Evolutionary conservation across 2,113 vertebrate species (phyloP), one percentile per base, ranked within the genome.

Genomic region (Struthio camelus): DNA sequence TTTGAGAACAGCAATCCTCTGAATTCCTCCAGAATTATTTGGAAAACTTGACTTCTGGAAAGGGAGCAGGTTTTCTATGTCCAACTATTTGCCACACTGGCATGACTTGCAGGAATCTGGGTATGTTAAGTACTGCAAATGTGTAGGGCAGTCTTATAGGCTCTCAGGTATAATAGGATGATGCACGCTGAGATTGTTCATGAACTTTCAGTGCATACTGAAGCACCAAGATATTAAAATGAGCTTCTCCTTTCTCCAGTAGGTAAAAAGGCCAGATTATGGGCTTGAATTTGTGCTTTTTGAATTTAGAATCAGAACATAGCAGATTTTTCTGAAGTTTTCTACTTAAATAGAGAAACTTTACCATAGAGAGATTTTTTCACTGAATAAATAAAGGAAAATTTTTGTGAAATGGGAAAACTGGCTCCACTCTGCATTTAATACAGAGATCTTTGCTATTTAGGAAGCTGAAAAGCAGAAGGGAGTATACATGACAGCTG

Each of bases 171-270:
- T 44, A 9, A 0, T 73, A 36, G 53, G 14, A 23, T 34, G 9
- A 58, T 59, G 25, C 9, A 40, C 1, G 0, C 19, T 10, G 56
- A 53, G 81, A 19, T 34, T 34, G 28, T 48, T 14, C 0, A 32
- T 70, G 64, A 77, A 12, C 8, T 73, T 61, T 70, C 34, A 51
- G n/a, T 18, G 12, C 10, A 4, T 27, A 53, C n/a, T 32, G 36
- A 94, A 56, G 30, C 24, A 50, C 4, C 65, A n/a, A 19, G 50
- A 44, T 58, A 80, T 93, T 13, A 3, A 89, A 53, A 30, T 23
- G 3, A 53, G 85, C 3, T 4, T 23, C 6, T 14, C 18, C 46
- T 88, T 83, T 50, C 72, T 80, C 11, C 11, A 11, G 5, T 28
- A 22, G 18, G 40, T 36, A n/a, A 87, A 94, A 94, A 77, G 40